A percentile compares a stretch with the other conserved stretches of the same genome.
phyloP scores from a whole-genome alignment of 2,113 vertebrate species.

The Toxostoma redivivum region DNA sequence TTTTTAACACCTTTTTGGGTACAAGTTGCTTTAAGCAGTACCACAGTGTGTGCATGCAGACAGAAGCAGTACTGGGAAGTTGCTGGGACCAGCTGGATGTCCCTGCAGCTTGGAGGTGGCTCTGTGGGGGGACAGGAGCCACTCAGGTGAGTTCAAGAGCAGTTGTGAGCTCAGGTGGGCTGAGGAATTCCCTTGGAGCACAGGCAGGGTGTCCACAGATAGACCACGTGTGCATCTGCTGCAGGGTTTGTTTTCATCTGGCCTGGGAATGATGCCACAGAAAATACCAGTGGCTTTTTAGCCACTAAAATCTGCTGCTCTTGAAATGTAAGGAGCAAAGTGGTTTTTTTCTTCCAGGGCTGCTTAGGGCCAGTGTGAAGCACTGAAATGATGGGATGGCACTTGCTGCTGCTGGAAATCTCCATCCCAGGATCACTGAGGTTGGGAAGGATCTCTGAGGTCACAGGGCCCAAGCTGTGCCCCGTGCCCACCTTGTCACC shows the following conservation, averaged over 20 bases:
- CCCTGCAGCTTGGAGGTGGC: not conserved
- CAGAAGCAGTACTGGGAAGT: not conserved
- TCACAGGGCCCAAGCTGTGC: not conserved
- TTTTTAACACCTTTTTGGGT: not conserved
- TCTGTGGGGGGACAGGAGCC: not conserved
- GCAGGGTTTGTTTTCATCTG: not conserved
- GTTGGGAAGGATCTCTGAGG: not conserved
- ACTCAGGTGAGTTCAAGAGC: not conserved
- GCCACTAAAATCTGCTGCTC: constrained; percentile 42
- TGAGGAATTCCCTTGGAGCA: not conserved
- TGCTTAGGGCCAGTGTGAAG: not conserved
- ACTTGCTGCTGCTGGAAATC: not conserved
- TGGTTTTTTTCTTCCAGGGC: not conserved
- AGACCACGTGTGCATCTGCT: not conserved
- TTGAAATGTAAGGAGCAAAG: not conserved
- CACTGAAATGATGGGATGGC: not conserved
- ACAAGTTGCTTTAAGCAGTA: not conserved
- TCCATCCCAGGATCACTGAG: not conserved
- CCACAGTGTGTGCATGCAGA: not conserved
- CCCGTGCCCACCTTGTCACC: not conserved
- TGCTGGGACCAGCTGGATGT: not conserved
- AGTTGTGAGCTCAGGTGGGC: not conserved
- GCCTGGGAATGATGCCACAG: constrained; percentile 11
- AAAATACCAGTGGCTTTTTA: constrained; percentile 49
- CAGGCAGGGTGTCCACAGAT: not conserved